Evolutionary conservation across 2,888 invertebrate species (phyloP), one percentile per base, ranked within the genome.

Genomic region (Thysanoteuthis rhombus): DNA sequence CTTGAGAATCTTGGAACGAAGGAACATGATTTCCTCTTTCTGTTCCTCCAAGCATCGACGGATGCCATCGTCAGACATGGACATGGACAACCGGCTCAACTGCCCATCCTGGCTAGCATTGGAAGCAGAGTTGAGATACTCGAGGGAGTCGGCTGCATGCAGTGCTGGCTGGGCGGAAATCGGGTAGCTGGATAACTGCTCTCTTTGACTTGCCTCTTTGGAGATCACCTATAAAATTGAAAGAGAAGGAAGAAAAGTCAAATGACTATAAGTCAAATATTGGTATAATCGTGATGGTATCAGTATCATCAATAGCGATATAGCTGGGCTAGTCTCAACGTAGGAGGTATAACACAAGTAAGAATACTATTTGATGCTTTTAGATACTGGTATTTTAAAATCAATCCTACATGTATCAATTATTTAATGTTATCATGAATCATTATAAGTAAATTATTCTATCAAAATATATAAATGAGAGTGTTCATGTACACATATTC

Each of bases 1-100:
- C 12, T 95, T 93, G 3, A 96, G 94, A 94, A 96, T 94, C 93
- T 94, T 95, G 19, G 95, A 95, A 40, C 96, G 95, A 89, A 96
- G 94, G 38, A 94, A 94, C 36, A 94, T 93, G 75, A 96, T 95
- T 90, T 96, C 96, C 47, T 95, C 95, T 93, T 95, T 94, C 95
- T 96, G 96, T 19, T 93, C 94, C 92, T 95, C 95, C 92, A 96
- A 94, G 22, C 95, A 94, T 36, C 45, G 32, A 40, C 38, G 22
- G 92, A 92, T 92, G 42, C 25, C 32, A 28, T 92, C 92, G 25
- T 45, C 92, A 16, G 75, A 75, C 75, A 75, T 75, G 4, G 75
- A 75, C 75, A 75, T 36, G 1, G 75, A 12, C n/a, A 12, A 75
- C 3, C 75, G 75, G 16, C 16, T 75, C n/a, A n/a, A 75, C 75